Base-by-base conservation (phyloP, 2,113 vertebrate genomes). In the Macaca fascicularis region DNA sequence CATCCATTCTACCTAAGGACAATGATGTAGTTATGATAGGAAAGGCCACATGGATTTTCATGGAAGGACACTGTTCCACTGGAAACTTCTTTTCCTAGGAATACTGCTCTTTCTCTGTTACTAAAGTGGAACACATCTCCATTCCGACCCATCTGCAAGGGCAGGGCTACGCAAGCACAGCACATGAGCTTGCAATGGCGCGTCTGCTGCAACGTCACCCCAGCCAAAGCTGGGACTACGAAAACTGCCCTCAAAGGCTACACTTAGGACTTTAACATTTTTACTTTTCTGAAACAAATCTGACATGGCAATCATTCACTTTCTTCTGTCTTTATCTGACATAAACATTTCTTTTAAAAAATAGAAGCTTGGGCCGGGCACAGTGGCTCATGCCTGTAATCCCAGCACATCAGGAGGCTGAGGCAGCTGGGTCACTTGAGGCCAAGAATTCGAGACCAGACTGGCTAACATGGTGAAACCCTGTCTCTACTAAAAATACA, bases 181-280 rank as follows among this genome's bases (percentile, higher is more conserved):
- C 0, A 8, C 30, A 10, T 0, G 17, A 38, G 80, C 67, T 30
- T 2, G 4, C 5, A 3, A 7, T 1, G 38, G 40, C 2, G 0
- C 5, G 10, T 13, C 30, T 13, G 8, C 0, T 19, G 48, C 10
- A 38, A 40, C 19, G 6, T 3, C 8, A 17, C 8, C 13, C 52
- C 13, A n/a, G 32, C 8, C 45, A 52, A 85, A 76, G 67, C 12
- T 27, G 3, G 16, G 6, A 35, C 52, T 48, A 7, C 1, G 3
- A 81, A 74, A 32, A 38, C 6, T 27, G n/a, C 23, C 61, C 20
- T 52, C n/a, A 5, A 45, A 76, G 45, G 27, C 22, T 57, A 50
- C 2, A 25, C 6, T 43, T 67, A n/a, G 3, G 12, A 50, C 32
- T 30, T 79, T 10, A 83, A n/a, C 2, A 19, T 6, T 11, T 72